Evolutionary conservation across 2,113 vertebrate genomes (phyloP).

Genomic region (Rhea pennata): DNA sequence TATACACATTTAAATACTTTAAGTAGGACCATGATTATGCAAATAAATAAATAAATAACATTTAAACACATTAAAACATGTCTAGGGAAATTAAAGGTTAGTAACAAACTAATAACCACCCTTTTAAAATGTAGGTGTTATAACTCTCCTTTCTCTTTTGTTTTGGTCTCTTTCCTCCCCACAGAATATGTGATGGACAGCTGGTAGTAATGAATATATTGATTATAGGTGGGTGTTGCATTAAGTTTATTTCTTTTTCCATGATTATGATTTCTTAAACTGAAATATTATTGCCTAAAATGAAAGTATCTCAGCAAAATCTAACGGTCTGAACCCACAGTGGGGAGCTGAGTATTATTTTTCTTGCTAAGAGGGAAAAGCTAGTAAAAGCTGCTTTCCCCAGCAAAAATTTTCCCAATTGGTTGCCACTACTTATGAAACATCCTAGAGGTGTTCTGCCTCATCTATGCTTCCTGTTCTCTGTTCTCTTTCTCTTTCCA

Average conservation of each 20-base stretch:
- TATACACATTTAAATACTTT: not conserved
- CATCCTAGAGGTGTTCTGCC: not conserved
- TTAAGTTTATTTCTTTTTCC: not conserved
- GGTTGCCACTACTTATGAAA: not conserved
- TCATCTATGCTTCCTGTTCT: not conserved
- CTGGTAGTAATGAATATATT: not conserved
- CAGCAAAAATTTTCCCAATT: not conserved
- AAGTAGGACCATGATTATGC: not conserved
- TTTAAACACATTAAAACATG: not conserved
- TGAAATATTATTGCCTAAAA: not conserved
- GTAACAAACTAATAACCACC: slow-evolving; percentile 7
- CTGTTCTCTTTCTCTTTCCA: not conserved
- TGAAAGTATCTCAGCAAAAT: not conserved
- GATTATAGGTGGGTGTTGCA: not conserved
- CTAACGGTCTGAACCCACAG: not conserved
- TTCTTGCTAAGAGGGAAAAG: not conserved
- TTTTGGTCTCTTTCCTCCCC: not conserved
- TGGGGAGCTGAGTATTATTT: not conserved
- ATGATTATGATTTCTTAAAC: not conserved
- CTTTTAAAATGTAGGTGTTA: not conserved
- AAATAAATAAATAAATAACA: slow-evolving; percentile 3
- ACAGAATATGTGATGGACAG: not conserved
- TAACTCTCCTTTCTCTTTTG: not conserved
- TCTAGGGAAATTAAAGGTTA: slow-evolving; percentile 41
- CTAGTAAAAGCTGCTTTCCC: not conserved